phyloP scores from a whole-genome alignment of 2,888 invertebrate genomes.

The Myopa testacea region DNA sequence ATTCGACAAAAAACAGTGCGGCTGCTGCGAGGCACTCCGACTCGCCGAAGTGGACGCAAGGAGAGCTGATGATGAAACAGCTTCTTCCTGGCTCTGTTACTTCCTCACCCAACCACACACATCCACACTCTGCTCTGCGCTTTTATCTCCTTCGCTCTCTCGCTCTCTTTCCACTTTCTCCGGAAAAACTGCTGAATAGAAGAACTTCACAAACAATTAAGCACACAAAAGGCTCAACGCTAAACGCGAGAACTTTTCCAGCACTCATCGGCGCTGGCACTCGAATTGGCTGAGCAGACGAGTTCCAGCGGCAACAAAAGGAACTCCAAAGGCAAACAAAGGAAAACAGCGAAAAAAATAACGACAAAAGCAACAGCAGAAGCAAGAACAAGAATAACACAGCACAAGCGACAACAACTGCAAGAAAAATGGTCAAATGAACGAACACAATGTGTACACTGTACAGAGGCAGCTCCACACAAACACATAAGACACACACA shows the following conservation, averaged over 20 bases:
- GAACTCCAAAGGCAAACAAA: background rate
- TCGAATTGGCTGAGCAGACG: slow-evolving; percentile 28
- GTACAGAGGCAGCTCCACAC: background rate
- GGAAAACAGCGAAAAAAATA: background rate
- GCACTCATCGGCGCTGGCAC: slow-evolving; percentile 27
- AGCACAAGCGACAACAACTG: background rate
- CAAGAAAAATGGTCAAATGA: slow-evolving; percentile 34
- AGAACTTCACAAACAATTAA: slow-evolving; percentile 66
- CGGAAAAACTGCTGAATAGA: slow-evolving; percentile 45
- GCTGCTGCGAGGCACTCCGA: no score
- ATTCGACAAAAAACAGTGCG: slow-evolving; percentile 24
- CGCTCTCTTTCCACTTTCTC: background rate
- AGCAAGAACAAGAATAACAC: background rate
- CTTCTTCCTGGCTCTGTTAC: no score
- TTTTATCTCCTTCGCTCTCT: background rate
- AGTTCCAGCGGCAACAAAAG: background rate
- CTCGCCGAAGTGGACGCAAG: background rate
- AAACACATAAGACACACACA: background rate
- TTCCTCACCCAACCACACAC: background rate
- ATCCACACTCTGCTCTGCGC: background rate
- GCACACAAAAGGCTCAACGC: slow-evolving; percentile 59
- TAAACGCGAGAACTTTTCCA: slow-evolving; percentile 42
- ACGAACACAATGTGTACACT: slow-evolving; percentile 4
- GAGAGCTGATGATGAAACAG: no score
- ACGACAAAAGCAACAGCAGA: background rate